Evolutionary conservation across 2,797 vertebrate genomes (phyloP), one percentile per base, ranked within the genome.

Genomic region (Myripristis jacobus): DNA sequence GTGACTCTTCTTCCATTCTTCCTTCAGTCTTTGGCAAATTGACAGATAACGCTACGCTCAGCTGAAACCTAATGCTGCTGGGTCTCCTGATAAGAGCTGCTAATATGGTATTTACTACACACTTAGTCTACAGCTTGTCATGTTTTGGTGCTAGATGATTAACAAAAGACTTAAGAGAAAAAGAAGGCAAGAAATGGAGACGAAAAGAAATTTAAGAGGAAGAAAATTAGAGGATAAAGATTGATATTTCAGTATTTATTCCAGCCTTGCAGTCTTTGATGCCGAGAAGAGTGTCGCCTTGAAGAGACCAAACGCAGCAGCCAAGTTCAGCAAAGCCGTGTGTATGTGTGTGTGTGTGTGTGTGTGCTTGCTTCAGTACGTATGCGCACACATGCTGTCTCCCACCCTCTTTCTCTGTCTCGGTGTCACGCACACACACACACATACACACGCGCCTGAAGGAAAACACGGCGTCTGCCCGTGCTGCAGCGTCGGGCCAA

Each of bases 301-400:
- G 16, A 25, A 46, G 51, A 46, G 21, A 29, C n/a, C n/a, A n/a
- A n/a, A n/a, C n/a, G 27, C n/a, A 59, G 63, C 27, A 21, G 82
- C 84, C 86, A 86, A 86, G 71, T 75, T 77, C 74, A 81, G 79
- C 66, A 58, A 7, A 41, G 71, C 72, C 50, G 52, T 4, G 64
- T 79, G 56, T 4, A 62, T 79, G 56, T 70, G 55, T 72, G 56
- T 8, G 4, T 73, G 63, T 70, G 55, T 72, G 56, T 73, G 63
- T 70, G 55, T 72, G 56, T 7, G 4, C 58, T 72, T 56, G 60
- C 76, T 82, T 71, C 73, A 63, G 73, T 34, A 73, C 68, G 60
- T 47, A 66, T 65, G 43, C 74, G 64, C 34, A 55, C 60, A 24
- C 46, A 62, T 53, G 66, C 57, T 73, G 11, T n/a, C 66, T 64